These are phyloP conservation scores for Balaeniceps rex DNA, from an alignment of 2,113 vertebrate genomes.

Conservation along the genomic window DNA sequence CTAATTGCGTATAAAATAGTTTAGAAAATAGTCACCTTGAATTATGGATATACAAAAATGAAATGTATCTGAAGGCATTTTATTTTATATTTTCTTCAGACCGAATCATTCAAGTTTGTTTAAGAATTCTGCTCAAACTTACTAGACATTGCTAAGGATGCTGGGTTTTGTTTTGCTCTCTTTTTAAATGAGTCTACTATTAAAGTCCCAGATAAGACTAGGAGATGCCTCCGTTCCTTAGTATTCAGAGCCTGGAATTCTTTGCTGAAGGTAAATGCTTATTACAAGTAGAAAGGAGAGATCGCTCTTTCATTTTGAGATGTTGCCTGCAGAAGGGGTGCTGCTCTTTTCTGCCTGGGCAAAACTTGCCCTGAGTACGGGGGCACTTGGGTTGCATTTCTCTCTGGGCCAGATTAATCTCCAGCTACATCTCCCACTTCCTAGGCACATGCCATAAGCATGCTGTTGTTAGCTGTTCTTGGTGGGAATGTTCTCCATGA, in stretches of 20 bases:
- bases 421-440: neutral
- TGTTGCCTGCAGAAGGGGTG: neutral
- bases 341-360: neutral
- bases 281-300: neutral
- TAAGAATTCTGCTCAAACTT: neutral
- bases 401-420: neutral
- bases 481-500: neutral
- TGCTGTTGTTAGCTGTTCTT: neutral
- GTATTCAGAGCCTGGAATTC: neutral
- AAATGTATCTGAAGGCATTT: neutral
- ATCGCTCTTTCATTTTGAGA: neutral
- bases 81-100: slow-evolving; percentile 27
- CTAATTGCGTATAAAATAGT: slow-evolving; percentile 43
- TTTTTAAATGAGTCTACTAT: neutral
- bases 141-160: neutral
- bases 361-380: neutral
- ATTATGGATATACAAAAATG: neutral
- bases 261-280: neutral
- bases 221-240: neutral
- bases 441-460: neutral
- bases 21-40: slow-evolving; percentile 45
- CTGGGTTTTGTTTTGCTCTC: neutral
- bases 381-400: neutral
- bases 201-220: neutral
- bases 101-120: neutral